A percentile compares a stretch with the other conserved stretches of the same genome.
Evolutionary conservation across 2,888 invertebrate species (phyloP).

Genomic region (Hybos culiciformis): DNA sequence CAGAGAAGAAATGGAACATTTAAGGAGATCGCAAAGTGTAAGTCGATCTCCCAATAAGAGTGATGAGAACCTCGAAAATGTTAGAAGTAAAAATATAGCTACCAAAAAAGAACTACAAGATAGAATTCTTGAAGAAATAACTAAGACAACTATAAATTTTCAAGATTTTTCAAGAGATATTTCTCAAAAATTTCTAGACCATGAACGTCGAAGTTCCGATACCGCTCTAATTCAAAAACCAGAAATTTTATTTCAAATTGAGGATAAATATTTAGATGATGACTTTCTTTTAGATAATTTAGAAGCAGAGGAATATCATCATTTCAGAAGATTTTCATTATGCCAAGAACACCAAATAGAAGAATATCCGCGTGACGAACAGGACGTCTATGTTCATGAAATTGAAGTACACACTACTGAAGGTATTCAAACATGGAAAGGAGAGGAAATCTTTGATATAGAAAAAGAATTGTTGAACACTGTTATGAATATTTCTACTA

Average conservation of each 20-base stretch:
- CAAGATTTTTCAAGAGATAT: constrained; percentile 25
- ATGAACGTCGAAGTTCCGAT: constrained; percentile 31
- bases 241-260: constrained; percentile 18
- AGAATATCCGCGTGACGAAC: constrained; percentile 28
- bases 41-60: constrained; percentile 26
- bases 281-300: constrained; percentile 14
- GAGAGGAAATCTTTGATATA: constrained; percentile 18
- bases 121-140: constrained; percentile 23
- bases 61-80: constrained; percentile 9
- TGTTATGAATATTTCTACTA: background rate
- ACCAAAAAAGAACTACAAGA: constrained; percentile 24
- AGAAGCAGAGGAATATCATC: constrained; percentile 35
- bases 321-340: constrained; percentile 29
- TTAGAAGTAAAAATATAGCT: constrained; percentile 19
- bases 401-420: constrained; percentile 24
- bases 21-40: constrained; percentile 27
- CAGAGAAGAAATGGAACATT: constrained; percentile 24
- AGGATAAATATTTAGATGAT: constrained; percentile 10
- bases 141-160: constrained; percentile 23
- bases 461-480: background rate
- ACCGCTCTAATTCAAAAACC: constrained; percentile 25
- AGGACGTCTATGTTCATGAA: constrained; percentile 25
- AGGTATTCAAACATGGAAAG: constrained; percentile 26
- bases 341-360: constrained; percentile 28
- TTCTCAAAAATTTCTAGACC: constrained; percentile 24